Conservation (phyloP, 2,888 invertebrate genomes). For the Aproaerema taeniolella region DNA sequence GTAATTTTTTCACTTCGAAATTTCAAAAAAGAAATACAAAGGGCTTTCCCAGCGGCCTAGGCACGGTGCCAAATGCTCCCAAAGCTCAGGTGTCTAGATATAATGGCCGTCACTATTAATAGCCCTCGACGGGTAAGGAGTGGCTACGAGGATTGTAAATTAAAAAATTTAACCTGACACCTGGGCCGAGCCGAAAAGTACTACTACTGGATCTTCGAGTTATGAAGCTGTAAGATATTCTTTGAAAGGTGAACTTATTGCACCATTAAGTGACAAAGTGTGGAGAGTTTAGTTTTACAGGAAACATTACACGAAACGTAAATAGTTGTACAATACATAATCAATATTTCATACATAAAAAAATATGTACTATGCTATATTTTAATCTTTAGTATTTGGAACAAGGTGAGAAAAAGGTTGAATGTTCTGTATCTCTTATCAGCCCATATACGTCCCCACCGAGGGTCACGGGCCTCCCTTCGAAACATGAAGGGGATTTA, state of each 20-base stretch:
- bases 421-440: too few relatives aligned
- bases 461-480: too few relatives aligned
- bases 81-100: constrained; percentile 31
- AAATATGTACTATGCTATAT: too few relatives aligned
- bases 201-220: constrained; percentile 11
- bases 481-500: too few relatives aligned
- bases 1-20: constrained; percentile 8
- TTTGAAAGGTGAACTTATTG: constrained; percentile 9
- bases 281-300: too few relatives aligned
- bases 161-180: constrained; percentile 28
- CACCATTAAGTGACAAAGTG: too few relatives aligned
- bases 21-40: constrained; percentile 14
- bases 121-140: constrained; percentile 9
- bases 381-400: too few relatives aligned
- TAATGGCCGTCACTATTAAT: constrained; percentile 22
- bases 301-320: too few relatives aligned
- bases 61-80: constrained; percentile 30
- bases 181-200: constrained; percentile 15
- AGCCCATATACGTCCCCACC: too few relatives aligned
- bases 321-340: too few relatives aligned
- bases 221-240: constrained; percentile 12
- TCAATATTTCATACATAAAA: too few relatives aligned
- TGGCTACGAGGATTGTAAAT: constrained; percentile 22
- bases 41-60: constrained; percentile 20
- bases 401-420: too few relatives aligned